Evolutionary conservation across 2,113 vertebrate genomes (phyloP).

Genomic region (Leucoraja erinaceus): DNA sequence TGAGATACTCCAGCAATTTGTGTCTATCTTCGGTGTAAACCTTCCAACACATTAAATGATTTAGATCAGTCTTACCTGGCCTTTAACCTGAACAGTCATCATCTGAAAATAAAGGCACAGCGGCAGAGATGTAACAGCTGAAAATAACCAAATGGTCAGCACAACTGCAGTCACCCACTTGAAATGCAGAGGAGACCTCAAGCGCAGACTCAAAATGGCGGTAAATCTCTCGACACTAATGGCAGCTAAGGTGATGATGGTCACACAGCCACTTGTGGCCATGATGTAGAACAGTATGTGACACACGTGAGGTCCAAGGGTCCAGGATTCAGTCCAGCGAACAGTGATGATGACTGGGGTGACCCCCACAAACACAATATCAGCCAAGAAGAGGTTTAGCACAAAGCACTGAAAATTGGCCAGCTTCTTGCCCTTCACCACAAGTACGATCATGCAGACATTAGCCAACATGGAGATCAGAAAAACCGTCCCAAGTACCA

Average conservation of each 20-base stretch:
- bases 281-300: constrained; percentile 66
- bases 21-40: too few species aligned
- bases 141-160: constrained; percentile 59
- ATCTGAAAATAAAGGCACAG: constrained; percentile 67
- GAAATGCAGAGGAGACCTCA: constrained; percentile 44
- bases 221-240: constrained; percentile 69
- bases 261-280: constrained; percentile 64
- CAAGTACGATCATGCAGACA: constrained; percentile 54
- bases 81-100: constrained; percentile 44
- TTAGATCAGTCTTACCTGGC: constrained; percentile 53
- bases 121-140: constrained; percentile 55
- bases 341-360: constrained; percentile 61
- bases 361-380: constrained; percentile 68
- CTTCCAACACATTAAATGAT: too few species aligned
- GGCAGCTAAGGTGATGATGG: constrained; percentile 67
- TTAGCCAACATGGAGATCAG: constrained; percentile 60
- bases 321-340: constrained; percentile 71
- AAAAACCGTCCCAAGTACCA: constrained; percentile 55
- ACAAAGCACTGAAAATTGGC: constrained; percentile 59
- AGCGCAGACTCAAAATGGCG: constrained; percentile 62
- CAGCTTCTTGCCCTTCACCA: constrained; percentile 48
- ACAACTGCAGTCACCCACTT: constrained; percentile 50
- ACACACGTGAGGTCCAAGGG: constrained; percentile 58
- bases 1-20: too few species aligned
- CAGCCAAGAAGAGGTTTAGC: constrained; percentile 72